Percentiles rank a stretch among this genome's conserved stretches.
These are phyloP conservation scores for Pagetopsis macropterus DNA, from an alignment of 2,797 vertebrate species.

Conservation along the genomic window DNA sequence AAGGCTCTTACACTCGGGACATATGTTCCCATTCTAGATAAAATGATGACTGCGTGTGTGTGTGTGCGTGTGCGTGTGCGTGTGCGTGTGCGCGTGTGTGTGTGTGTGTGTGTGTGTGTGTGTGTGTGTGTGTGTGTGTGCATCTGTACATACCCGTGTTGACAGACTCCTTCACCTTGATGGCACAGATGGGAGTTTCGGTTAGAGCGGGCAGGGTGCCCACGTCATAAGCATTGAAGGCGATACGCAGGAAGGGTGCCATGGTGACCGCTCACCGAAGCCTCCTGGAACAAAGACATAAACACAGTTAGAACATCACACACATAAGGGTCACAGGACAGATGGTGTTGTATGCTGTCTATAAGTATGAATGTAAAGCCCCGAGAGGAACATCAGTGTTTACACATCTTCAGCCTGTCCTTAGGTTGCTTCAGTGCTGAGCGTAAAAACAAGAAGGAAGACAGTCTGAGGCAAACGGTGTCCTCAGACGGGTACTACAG, in stretches of 20 bases:
- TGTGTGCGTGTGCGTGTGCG: background rate
- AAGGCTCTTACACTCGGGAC: background rate
- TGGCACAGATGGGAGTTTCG: conserved; percentile 90
- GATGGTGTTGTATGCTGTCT: no score
- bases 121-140: conserved; percentile 1
- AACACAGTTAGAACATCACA: conserved; percentile 23
- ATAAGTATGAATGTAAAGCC: no score
- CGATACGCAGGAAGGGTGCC: conserved; percentile 95
- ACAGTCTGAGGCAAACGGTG: background rate
- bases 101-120: conserved; percentile 15
- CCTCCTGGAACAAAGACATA: conserved; percentile 52
- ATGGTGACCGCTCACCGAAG: conserved; percentile 80
- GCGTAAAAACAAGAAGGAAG: conserved; percentile 53
- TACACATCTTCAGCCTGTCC: background rate
- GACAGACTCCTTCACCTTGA: conserved; percentile 97
- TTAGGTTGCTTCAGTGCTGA: conserved; percentile 26
- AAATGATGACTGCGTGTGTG: background rate
- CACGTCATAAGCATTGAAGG: conserved; percentile 89
- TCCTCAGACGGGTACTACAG: conserved; percentile 26
- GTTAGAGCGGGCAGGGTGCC: conserved; percentile 78
- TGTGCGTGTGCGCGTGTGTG: background rate
- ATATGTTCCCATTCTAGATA: background rate
- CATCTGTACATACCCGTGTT: conserved; percentile 87
- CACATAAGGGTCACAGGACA: background rate
- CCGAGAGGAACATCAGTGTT: no score